phyloP scores from a whole-genome alignment of 2,113 vertebrate species.

The Cyphomyrus discorhynchus region DNA sequence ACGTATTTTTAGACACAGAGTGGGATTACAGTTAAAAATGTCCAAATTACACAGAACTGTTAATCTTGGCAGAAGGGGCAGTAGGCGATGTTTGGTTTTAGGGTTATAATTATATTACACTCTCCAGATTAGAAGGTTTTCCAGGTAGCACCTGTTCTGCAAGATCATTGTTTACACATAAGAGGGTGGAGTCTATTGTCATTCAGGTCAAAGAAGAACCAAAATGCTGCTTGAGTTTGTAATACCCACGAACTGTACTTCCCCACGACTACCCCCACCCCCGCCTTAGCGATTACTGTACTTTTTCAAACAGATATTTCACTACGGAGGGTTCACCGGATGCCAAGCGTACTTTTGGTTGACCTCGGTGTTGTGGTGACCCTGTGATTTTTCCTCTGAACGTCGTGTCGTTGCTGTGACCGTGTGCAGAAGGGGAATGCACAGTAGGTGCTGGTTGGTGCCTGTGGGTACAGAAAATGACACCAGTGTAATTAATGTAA shows the following conservation, averaged over 20 bases:
- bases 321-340: background rate
- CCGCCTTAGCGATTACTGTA: background rate
- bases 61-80: background rate
- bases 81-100: background rate
- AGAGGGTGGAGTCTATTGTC: background rate
- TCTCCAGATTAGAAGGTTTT: background rate
- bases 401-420: background rate
- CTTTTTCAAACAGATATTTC: background rate
- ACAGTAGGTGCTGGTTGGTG: background rate
- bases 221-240: background rate
- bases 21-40: background rate
- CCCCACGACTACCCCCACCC: background rate
- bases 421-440: background rate
- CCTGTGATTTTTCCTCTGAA: background rate
- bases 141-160: background rate
- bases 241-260: constrained; percentile 1
- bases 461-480: background rate
- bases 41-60: background rate
- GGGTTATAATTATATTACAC: background rate
- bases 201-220: background rate
- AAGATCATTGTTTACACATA: background rate
- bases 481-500: background rate
- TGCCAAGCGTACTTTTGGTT: background rate
- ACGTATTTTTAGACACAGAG: background rate
- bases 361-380: background rate